phyloP scores from a whole-genome alignment of 2,888 invertebrate species.

The Orthosia cruda region DNA sequence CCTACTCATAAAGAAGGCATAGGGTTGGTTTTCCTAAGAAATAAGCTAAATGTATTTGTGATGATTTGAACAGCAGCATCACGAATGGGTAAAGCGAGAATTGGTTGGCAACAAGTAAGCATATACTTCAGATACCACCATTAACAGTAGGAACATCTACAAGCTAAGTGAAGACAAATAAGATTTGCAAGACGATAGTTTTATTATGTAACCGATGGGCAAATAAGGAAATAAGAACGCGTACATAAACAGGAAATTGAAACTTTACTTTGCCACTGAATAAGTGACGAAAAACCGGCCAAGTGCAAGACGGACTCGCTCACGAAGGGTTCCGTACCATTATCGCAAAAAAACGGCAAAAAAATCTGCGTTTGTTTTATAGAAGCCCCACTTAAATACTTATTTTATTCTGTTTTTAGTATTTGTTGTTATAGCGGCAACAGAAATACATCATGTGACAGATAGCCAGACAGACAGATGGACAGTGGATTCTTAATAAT shows the following conservation, averaged over 20 bases:
- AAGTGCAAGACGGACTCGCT: too few relatives aligned
- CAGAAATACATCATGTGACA: too few relatives aligned
- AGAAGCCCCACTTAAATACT: too few relatives aligned
- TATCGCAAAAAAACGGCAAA: too few relatives aligned
- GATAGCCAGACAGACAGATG: too few relatives aligned
- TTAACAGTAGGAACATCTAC: not conserved
- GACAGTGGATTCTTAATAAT: too few relatives aligned
- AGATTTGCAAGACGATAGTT: constrained; percentile 41
- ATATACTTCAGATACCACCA: constrained; percentile 19
- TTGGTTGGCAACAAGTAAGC: constrained; percentile 9
- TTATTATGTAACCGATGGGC: not conserved
- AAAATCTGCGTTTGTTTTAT: too few relatives aligned
- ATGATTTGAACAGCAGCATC: not conserved
- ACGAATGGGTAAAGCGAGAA: not conserved
- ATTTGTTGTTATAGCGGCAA: too few relatives aligned
- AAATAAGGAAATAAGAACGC: not conserved
- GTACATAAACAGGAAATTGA: not conserved
- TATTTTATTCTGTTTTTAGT: too few relatives aligned
- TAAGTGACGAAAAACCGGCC: not conserved
- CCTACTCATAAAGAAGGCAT: too few relatives aligned
- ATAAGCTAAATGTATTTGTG: not conserved
- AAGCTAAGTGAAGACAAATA: constrained; percentile 47
- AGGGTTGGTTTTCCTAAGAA: not conserved
- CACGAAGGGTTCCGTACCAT: too few relatives aligned
- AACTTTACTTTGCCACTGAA: constrained; percentile 19